Base-by-base conservation (phyloP, 2,797 vertebrate species). In the Nannoperca australis region DNA sequence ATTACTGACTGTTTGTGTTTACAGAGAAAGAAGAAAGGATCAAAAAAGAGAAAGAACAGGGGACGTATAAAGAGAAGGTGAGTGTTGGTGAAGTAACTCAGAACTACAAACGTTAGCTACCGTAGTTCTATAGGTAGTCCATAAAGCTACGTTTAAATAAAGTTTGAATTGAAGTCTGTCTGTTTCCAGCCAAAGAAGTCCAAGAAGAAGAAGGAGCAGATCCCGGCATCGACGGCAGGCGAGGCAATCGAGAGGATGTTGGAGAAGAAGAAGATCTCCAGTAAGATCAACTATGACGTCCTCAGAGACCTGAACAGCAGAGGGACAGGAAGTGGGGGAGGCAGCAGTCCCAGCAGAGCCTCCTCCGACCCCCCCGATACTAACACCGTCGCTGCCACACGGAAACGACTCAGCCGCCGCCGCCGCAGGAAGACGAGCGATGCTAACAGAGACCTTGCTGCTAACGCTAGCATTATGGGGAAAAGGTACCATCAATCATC, bases 161-260 rank as follows among this genome's bases (percentile, higher is more conserved):
- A 54, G 47, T 49, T 45, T 42, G 2, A 10, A 12, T 0, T 45
- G 6, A 27, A 10, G 0, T 1, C 14, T 27, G 34, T 79, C 18
- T 53, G 22, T 51, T 20, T 91, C 56, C 86, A 97, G 97, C 96
- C 96, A 69, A 97, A 97, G 91, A 97, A 96, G 91, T 90, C 95
- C 0, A 94, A 95, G 85, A 97, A 96, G 94, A 97, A 96, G 76
- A 94, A 96, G 59, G 96, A 97, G 87, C 96, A 96, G 2, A 96
- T 97, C 30, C 93, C 95, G 82, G 97, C 98, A 36, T 95, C 94
- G 88, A 97, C 97, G 2, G 98, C 97, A 0, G 96, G 97, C 36
- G 98, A 99, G 85, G 98, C 98, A 32, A 99, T 99, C 30, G 97
- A 99, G 92, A 98, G 95, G 94, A 99, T 99, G 98, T 81, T 99